Evolutionary conservation across 1,140 invertebrate genomes (phyloP).

Genomic region (Trachelipus rathkii): DNA sequence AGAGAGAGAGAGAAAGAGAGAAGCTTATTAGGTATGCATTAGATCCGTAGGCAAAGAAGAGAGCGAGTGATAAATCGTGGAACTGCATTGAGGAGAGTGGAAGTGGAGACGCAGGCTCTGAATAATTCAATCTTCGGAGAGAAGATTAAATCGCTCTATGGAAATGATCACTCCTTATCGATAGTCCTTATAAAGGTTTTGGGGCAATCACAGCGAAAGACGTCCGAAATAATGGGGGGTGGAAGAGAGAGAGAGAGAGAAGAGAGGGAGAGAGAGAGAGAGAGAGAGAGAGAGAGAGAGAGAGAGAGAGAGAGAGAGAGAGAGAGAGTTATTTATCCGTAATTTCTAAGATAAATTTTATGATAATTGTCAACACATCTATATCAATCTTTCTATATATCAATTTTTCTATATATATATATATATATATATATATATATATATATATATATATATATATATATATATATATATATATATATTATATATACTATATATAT

Average conservation of each 20-base stretch:
- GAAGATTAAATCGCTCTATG: not conserved
- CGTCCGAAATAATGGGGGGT: not conserved
- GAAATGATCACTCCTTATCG: not conserved
- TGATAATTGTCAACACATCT: too few relatives aligned
- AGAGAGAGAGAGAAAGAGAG: too few relatives aligned
- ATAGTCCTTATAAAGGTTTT: not conserved
- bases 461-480: too few relatives aligned
- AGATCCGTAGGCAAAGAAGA: not conserved
- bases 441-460: too few relatives aligned
- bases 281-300: not conserved
- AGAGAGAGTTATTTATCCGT: too few relatives aligned
- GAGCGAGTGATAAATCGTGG: not conserved
- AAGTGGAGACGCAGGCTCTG: not conserved
- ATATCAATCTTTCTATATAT: too few relatives aligned
- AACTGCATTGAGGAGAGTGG: not conserved
- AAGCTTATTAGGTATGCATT: slow-evolving; percentile 1
- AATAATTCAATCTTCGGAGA: not conserved
- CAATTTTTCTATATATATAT: too few relatives aligned
- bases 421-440: too few relatives aligned
- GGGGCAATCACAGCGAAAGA: too few relatives aligned
- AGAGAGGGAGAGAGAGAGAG: not conserved
- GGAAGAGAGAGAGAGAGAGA: not conserved
- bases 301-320: not conserved
- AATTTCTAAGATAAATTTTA: too few relatives aligned
- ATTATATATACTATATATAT: too few relatives aligned